Percentiles rank a stretch among this genome's conserved stretches.
These are phyloP conservation scores for Perdita meconis DNA, from an alignment of 2,888 invertebrate genomes.

Conservation along the genomic window DNA sequence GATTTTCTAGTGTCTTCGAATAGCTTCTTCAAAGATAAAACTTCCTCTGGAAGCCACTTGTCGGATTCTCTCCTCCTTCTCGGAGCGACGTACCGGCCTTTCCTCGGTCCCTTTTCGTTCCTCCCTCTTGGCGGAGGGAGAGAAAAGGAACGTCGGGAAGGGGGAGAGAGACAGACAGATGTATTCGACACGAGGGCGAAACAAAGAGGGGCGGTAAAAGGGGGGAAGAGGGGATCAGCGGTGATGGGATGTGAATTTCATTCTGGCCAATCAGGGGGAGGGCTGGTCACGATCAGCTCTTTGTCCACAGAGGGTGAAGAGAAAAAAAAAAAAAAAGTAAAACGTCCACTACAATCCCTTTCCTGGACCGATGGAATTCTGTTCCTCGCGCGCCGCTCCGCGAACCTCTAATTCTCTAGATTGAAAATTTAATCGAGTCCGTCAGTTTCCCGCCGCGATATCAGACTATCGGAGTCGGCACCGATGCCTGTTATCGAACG, in stretches of 20 bases:
- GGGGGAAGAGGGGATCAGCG: slow-evolving; percentile 25
- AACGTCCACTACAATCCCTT: slow-evolving; percentile 74
- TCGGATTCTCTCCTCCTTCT: slow-evolving; percentile 62
- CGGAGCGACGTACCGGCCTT: slow-evolving; percentile 15
- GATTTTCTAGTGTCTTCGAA: slow-evolving; percentile 51
- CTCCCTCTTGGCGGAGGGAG: slow-evolving; percentile 23
- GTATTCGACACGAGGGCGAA: not conserved
- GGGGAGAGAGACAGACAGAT: slow-evolving; percentile 6
- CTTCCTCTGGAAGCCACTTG: slow-evolving; percentile 65
- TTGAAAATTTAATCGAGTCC: slow-evolving; percentile 9
- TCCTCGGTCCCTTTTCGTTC: slow-evolving; percentile 14
- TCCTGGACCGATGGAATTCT: slow-evolving; percentile 61
- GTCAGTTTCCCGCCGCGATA: slow-evolving; percentile 1
- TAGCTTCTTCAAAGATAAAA: slow-evolving; percentile 43
- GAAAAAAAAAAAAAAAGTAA: slow-evolving; percentile 64
- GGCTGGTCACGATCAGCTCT: slow-evolving; percentile 80
- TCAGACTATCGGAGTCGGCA: not conserved
- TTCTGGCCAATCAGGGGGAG: slow-evolving; percentile 71
- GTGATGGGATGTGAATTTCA: slow-evolving; percentile 65
- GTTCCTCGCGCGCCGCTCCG: slow-evolving; percentile 47
- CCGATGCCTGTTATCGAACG: not conserved
- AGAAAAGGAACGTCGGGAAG: slow-evolving; percentile 9
- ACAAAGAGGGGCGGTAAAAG: slow-evolving; percentile 12
- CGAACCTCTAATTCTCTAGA: slow-evolving; percentile 15
- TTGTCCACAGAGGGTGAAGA: slow-evolving; percentile 63